Conservation (phyloP, 2,888 invertebrate species). For the Bugulina stolonifera region DNA sequence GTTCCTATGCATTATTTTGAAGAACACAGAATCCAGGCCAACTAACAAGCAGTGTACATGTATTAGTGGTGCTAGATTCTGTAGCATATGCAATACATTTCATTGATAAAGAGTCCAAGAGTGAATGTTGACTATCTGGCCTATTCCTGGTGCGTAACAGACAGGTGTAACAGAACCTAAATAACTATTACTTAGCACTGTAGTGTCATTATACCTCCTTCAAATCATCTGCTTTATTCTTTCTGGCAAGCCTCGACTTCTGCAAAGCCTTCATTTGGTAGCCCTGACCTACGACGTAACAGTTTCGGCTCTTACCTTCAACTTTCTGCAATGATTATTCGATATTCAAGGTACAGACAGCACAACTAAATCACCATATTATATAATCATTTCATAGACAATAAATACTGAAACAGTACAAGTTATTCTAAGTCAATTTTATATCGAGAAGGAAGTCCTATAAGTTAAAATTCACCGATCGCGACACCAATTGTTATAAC, state of each 20-base stretch:
- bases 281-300: slow-evolving; percentile 3
- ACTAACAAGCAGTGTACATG: background rate
- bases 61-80: background rate
- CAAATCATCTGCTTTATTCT: background rate
- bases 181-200: background rate
- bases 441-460: too few species aligned
- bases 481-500: too few species aligned
- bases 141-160: too few species aligned
- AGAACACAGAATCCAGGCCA: too few species aligned
- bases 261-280: background rate
- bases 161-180: too few species aligned
- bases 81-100: background rate
- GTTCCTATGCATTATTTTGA: too few species aligned
- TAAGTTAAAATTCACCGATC: too few species aligned
- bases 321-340: background rate
- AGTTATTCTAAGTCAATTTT: too few species aligned
- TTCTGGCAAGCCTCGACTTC: background rate
- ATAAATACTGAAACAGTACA: too few species aligned
- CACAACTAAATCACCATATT: background rate
- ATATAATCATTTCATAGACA: too few species aligned
- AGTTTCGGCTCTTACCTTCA: slow-evolving; percentile 22
- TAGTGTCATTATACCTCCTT: background rate
- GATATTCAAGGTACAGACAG: too few species aligned
- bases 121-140: background rate
- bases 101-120: too few species aligned